Base-by-base conservation (phyloP, 2,113 vertebrate genomes). In the Lasiurus cinereus region DNA sequence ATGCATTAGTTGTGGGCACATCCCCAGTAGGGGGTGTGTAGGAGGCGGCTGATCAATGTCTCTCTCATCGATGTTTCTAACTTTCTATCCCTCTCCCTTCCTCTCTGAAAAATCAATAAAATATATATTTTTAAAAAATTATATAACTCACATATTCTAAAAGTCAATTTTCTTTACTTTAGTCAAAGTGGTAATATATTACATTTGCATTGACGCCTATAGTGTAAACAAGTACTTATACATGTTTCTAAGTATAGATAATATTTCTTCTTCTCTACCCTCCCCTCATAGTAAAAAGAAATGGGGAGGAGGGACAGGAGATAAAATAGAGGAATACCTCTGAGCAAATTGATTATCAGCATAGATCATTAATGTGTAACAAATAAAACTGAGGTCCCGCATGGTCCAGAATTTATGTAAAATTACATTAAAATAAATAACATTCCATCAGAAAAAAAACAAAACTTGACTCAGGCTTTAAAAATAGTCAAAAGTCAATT, bases 391-490 rank as follows among this genome's bases (percentile, higher is more conserved):
- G 33, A 94, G 11, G 11, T 13, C 1, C 18, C 3, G 50, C 13
- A 21, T 27, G 19, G 36, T 46, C 19, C 52, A 78, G 24, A 67
- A 33, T 46, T 93, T 77, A 72, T 50, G 52, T 1, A 79, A 77
- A 91, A 48, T 48, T 24, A 66, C n/a, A 59, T 66, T 90, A 46
- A 95, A 83, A 80, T 79, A 87, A 50, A 15, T 59, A 50, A 50
- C 3, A 39, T 83, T n/a, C n/a, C 15, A 89, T 72, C 21, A 69
- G 78, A 62, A 52, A 72, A 69, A 69, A 72, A 67, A 21, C 86
- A 70, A 62, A 73, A 31, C 36, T 43, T 83, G 83, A 14, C n/a
- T 78, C 4, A 12, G 19, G n/a, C 18, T 67, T 82, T 83, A 54
- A 92, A 93, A 7, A 87, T 48, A 78, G 6, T 36, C 22, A 77